Base-by-base conservation (phyloP, 1,140 invertebrate species). In the Temnothorax longispinosus region DNA sequence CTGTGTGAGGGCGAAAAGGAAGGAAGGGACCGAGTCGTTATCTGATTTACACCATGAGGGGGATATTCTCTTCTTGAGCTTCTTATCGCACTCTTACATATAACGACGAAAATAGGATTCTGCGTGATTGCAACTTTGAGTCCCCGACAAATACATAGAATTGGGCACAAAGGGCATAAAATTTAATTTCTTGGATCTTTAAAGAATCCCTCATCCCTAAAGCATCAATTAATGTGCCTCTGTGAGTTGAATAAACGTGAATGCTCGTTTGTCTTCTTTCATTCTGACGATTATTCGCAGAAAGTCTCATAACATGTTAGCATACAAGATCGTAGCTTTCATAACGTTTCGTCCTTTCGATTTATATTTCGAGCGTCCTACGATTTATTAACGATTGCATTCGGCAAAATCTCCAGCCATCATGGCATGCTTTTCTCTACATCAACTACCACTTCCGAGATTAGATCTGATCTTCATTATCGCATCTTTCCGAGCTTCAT, bases 51-150 rank as follows among this genome's bases (percentile, higher is more conserved):
- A 15, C 38, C 41, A 6, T 60, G 7, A 72, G 65, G 50, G 65
- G 4, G 47, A 32, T 81, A 78, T 8, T 77, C 8, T 82, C 38
- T 71, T 82, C 27, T n/a, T 56, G 27, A 32, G 54, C 41, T 74
- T 74, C 27, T 84, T 74, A 62, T 75, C 67, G 41, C 80, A 74
- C 32, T 60, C 8, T 47, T 84, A 74, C 67, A 60, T 6, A 38
- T 74, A 62, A 50, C 18, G 27, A 75, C 32, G 41, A 62, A 84
- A 74, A 15, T 62, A 69, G 35, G 15, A 82, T 74, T 58, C 27
- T 56, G 27, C n/a, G 4, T 18, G 18, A 74, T 62, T 50, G 54
- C 54, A 84, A 47, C 35, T 74, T 74, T n/a, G 5, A 62, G 38
- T 84, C 21, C 6, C 35, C 38, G 50, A 81, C 21, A 69, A 47